phyloP scores from a whole-genome alignment of 2,888 invertebrate genomes.

The Zaprionus lineosus region DNA sequence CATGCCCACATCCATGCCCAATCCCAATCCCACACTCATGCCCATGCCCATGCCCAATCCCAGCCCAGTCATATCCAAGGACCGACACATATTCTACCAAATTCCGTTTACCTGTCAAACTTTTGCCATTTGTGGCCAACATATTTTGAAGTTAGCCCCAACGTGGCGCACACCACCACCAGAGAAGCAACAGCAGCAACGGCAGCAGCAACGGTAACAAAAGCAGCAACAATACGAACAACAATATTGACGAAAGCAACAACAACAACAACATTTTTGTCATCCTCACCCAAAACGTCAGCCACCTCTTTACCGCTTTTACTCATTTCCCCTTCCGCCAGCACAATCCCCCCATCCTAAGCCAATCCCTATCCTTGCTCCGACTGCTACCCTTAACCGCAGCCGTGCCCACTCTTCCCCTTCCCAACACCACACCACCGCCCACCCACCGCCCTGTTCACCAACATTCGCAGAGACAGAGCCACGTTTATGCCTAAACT shows the following conservation, averaged over 20 bases:
- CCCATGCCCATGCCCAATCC: constrained; percentile 13
- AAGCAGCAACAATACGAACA: constrained; percentile 18
- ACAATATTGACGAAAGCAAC: constrained; percentile 36
- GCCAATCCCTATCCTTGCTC: no score
- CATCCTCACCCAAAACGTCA: constrained; percentile 17
- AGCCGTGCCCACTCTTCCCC: no score
- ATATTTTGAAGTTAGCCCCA: constrained; percentile 74
- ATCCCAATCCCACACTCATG: neutral
- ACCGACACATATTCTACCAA: constrained; percentile 57
- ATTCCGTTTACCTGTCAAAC: constrained; percentile 78
- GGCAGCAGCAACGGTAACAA: constrained; percentile 15
- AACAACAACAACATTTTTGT: constrained; percentile 33
- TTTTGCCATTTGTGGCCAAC: constrained; percentile 79
- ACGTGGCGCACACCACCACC: constrained; percentile 35
- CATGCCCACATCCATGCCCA: neutral
- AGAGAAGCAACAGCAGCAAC: constrained; percentile 10
- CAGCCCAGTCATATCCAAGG: neutral
- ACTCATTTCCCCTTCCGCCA: constrained; percentile 2
- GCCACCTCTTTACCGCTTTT: no score
- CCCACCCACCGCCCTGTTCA: no score
- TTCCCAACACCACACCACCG: no score
- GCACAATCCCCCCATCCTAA: neutral
- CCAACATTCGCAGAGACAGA: constrained; percentile 53
- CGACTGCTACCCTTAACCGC: no score
- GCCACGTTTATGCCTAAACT: constrained; percentile 76